Evolutionary conservation across 92 coral and sea anemone genomes (phyloP), one percentile per base, ranked within the genome.

Genomic region (Porites rus): DNA sequence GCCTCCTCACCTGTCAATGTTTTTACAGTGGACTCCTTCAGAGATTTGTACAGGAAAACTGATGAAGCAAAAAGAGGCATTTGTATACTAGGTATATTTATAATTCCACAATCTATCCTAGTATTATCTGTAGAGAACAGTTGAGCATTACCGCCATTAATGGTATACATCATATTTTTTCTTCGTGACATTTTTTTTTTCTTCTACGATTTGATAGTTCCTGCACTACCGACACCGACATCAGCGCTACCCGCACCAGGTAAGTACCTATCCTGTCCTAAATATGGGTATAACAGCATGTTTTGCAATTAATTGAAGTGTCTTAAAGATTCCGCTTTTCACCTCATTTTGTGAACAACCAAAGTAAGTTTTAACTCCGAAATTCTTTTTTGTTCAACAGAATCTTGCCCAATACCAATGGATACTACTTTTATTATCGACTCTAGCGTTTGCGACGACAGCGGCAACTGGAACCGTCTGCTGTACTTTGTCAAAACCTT

Each of bases 351-450:
- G 17, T 63, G 63, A 16, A 58, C 12, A 16, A 63, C 8, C 20
- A 2, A 18, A 6, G 68, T 2, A 16, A 24, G 17, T 22, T 11
- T 7, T 9, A 14, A 71, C 20, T 13, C 20, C 10, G 10, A 24
- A 14, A n/a, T 1, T 9, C 6, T 31, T 11, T 6, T 70, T 68
- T 31, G 17, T 61, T 50, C 58, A n/a, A 53, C 77, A 91, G 93
- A 61, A 65, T 52, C 87, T 20, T 92, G 95, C 54, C 91, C 91
- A 75, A 87, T 87, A 13, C 85, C 91, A 17, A 90, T 92, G 19
- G 95, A 92, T 81, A 86, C 90, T 6, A 93, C 93, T 24, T 90
- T 92, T 74, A 74, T 92, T 67, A 83, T 92, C 81, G 95, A 92
- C 84, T 92, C 95, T 1, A 90, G 93, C 0, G 93, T 91, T 10